Conservation (phyloP, 2,888 invertebrate species). For the Fragum fragum region DNA sequence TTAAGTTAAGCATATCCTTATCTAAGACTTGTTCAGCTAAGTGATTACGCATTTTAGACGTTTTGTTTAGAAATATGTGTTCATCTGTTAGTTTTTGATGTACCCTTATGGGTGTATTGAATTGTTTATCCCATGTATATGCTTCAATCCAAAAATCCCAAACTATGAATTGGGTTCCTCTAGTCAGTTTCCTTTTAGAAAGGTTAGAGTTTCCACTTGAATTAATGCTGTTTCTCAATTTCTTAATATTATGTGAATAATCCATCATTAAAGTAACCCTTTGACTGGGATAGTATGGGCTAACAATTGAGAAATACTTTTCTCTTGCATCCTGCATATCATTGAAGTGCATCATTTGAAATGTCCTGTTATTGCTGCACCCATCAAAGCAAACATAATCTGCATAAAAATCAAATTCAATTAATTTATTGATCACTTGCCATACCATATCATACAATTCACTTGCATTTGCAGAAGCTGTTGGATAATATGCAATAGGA, state of each 20-base stretch:
- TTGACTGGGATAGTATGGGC: conserved; percentile 22
- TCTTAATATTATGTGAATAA: conserved; percentile 49
- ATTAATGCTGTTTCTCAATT: conserved; percentile 45
- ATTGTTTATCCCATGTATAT: conserved; percentile 39
- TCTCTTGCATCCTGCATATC: conserved; percentile 22
- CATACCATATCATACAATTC: conserved; percentile 48
- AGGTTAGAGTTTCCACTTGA: conserved; percentile 32
- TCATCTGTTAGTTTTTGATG: conserved; percentile 52
- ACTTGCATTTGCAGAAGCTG: conserved; percentile 34
- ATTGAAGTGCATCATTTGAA: conserved; percentile 46
- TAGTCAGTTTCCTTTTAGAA: conserved; percentile 29
- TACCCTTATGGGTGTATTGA: conserved; percentile 37
- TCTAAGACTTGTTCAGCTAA: conserved; percentile 46
- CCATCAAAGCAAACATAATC: conserved; percentile 48
- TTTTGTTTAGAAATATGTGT: conserved; percentile 40
- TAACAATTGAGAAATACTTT: conserved; percentile 15
- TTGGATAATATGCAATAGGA: conserved; percentile 46
- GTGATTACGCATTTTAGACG: conserved; percentile 44
- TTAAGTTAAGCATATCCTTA: conserved; percentile 36
- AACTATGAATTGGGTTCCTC: conserved; percentile 27
- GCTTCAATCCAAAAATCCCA: conserved; percentile 49
- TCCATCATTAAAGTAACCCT: conserved; percentile 43
- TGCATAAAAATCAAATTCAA: conserved; percentile 30
- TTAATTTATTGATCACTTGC: conserved; percentile 40
- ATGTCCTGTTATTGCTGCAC: conserved; percentile 36